Percentiles rank a stretch among this genome's conserved stretches.
Evolutionary conservation across 2,113 vertebrate species (phyloP).

Genomic region (Crocuta crocuta): DNA sequence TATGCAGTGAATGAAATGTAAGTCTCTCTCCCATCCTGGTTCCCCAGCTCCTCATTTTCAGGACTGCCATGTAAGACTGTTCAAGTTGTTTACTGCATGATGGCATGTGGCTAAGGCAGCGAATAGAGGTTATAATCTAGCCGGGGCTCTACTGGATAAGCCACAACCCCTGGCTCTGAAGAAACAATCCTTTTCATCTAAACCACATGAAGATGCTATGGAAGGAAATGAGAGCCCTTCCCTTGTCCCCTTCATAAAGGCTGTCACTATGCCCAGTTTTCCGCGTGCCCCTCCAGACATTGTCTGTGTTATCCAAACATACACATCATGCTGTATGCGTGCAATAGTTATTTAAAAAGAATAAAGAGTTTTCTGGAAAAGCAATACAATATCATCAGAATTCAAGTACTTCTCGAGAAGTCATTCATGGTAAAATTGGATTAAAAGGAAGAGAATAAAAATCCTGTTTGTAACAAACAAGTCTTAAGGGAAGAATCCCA

Average conservation of each 20-base stretch:
- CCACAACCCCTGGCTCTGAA: not conserved
- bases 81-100: not conserved
- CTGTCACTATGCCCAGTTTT: not conserved
- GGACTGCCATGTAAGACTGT: not conserved
- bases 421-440: conserved; percentile 27
- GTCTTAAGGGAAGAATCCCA: not conserved
- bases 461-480: not conserved
- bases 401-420: not conserved
- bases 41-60: not conserved
- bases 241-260: not conserved
- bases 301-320: not conserved
- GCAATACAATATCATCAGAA: not conserved
- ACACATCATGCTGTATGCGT: not conserved
- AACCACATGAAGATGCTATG: not conserved
- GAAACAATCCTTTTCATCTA: not conserved
- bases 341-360: conserved; percentile 3
- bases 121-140: not conserved
- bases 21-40: not conserved
- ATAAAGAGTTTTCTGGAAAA: not conserved
- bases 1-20: not conserved
- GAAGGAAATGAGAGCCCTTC: not conserved
- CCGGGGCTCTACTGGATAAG: not conserved
- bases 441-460: not conserved
- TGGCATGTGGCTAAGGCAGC: not conserved
- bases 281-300: not conserved